Evolutionary conservation across 2,113 vertebrate genomes (phyloP).

Genomic region (Gallinago jamesoni): DNA sequence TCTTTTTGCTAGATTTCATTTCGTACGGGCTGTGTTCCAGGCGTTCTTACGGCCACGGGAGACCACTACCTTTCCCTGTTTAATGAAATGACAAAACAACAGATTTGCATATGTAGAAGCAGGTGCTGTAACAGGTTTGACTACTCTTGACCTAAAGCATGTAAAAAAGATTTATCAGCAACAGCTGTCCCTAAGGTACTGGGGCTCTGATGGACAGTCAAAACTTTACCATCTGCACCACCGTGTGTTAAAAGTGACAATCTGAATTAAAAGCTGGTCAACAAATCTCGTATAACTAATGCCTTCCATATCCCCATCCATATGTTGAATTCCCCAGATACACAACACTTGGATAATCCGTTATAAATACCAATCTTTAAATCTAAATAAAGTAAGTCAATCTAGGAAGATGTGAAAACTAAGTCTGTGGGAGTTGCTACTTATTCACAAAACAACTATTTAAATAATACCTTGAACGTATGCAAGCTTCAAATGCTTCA

Average conservation of each 20-base stretch:
- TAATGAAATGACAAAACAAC: conserved; percentile 96
- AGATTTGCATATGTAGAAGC: conserved; percentile 92
- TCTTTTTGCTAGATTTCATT: conserved; percentile 74
- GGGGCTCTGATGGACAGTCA: conserved; percentile 84
- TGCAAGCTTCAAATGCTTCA: not conserved
- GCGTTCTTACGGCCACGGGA: conserved; percentile 83
- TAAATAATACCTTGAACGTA: not conserved
- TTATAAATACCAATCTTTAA: conserved; percentile 17
- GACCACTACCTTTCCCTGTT: conserved; percentile 78
- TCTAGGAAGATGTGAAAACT: not conserved
- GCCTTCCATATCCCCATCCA: conserved; percentile 76
- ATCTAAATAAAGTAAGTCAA: not conserved
- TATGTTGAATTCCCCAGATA: conserved; percentile 74
- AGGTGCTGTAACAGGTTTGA: conserved; percentile 97
- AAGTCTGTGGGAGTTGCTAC: not conserved
- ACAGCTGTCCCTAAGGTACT: conserved; percentile 87
- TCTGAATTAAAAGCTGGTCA: conserved; percentile 87
- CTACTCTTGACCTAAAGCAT: conserved; percentile 85
- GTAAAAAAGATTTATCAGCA: conserved; percentile 85
- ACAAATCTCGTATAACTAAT: conserved; percentile 84
- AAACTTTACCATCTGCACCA: conserved; percentile 87
- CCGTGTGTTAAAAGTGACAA: conserved; percentile 88
- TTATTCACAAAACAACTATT: not conserved
- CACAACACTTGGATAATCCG: conserved; percentile 22
- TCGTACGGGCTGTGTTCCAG: conserved; percentile 79